phyloP scores from a whole-genome alignment of 2,888 invertebrate genomes.

The Xanthorhoe designata region DNA sequence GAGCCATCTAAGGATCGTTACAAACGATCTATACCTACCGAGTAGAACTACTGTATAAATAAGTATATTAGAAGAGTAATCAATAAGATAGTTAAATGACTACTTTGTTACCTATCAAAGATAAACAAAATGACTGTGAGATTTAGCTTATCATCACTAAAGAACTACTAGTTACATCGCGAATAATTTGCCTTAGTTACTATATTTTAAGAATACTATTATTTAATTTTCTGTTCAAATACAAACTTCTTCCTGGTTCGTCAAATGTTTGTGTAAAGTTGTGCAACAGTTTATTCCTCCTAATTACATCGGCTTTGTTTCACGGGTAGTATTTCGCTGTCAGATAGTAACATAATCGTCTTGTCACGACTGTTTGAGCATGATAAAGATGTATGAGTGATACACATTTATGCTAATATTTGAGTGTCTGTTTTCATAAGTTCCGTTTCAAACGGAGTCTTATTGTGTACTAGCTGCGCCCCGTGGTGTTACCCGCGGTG shows the following conservation, averaged over 20 bases:
- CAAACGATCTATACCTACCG: too few relatives aligned
- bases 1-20: too few relatives aligned
- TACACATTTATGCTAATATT: slow-evolving; percentile 57
- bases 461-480: too few relatives aligned
- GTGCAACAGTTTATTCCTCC: slow-evolving; percentile 23
- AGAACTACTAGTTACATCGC: too few relatives aligned
- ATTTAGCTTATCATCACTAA: too few relatives aligned
- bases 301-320: slow-evolving; percentile 25
- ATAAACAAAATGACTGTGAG: too few relatives aligned
- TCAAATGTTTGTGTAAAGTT: slow-evolving; percentile 1
- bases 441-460: not conserved
- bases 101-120: too few relatives aligned
- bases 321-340: slow-evolving; percentile 45
- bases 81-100: too few relatives aligned
- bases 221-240: not conserved
- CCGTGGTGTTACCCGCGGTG: too few relatives aligned
- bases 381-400: slow-evolving; percentile 70
- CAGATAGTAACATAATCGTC: slow-evolving; percentile 36
- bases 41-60: too few relatives aligned
- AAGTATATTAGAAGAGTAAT: too few relatives aligned
- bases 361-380: slow-evolving; percentile 54
- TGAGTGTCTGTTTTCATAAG: slow-evolving; percentile 38
- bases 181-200: not conserved
- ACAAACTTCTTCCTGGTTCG: not conserved
- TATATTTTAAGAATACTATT: too few relatives aligned